Evolutionary conservation across 2,797 vertebrate genomes (phyloP).

Genomic region (Hypotaenidia okinawae): DNA sequence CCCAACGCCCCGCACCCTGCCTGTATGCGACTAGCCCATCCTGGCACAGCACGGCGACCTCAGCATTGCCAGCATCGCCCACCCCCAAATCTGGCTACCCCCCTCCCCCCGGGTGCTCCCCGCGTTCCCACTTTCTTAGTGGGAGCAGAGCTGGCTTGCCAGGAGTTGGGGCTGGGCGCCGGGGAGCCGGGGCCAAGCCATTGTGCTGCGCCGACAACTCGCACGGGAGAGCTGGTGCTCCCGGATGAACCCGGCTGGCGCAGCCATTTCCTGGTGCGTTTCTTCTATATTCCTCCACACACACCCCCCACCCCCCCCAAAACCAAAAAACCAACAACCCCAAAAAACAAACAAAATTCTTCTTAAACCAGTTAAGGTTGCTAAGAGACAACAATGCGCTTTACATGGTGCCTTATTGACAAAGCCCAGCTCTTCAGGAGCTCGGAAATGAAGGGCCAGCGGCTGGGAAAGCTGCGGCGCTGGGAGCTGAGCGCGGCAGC

Average conservation of each 20-base stretch:
- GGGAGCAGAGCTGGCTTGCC: background rate
- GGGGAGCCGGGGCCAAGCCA: conserved; percentile 31
- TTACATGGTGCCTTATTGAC: conserved; percentile 46
- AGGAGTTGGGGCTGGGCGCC: background rate
- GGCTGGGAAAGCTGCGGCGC: background rate
- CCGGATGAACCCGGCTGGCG: conserved; percentile 49
- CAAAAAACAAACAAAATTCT: conserved; percentile 37
- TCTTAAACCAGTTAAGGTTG: conserved; percentile 56
- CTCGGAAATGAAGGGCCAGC: background rate
- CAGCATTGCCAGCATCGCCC: fast-evolving
- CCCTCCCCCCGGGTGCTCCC: background rate
- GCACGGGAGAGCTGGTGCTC: conserved; percentile 37
- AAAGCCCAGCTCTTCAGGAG: conserved; percentile 47
- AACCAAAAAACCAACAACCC: background rate
- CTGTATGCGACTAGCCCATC: fast-evolving
- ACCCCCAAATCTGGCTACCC: fast-evolving
- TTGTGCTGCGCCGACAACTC: conserved; percentile 9
- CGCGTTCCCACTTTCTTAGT: background rate
- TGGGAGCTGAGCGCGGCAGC: fast-evolving
- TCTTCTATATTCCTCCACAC: background rate
- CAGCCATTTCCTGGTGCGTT: conserved; percentile 53
- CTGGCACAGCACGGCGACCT: background rate
- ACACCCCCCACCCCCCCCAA: too few relatives aligned
- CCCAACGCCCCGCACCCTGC: background rate
- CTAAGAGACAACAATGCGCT: conserved; percentile 64